phyloP scores from a whole-genome alignment of 2,888 invertebrate species.

The Hymenopus coronatus region DNA sequence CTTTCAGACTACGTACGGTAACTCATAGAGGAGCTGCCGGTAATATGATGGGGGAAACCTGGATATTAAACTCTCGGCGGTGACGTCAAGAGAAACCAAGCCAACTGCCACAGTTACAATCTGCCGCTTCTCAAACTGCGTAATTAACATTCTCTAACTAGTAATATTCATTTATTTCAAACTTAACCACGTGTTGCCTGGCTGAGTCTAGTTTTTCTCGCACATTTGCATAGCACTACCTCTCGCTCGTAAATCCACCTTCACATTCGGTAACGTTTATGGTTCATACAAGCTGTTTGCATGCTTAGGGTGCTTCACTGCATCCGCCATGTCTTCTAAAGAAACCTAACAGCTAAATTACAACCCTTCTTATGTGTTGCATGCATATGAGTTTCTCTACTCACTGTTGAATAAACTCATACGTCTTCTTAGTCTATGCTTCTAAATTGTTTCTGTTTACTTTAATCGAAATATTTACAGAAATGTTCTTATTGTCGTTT shows the following conservation, averaged over 20 bases:
- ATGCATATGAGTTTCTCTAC: too few relatives aligned
- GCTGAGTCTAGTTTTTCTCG: neutral
- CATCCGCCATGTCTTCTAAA: too few relatives aligned
- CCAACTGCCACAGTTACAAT: neutral
- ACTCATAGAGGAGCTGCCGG: neutral
- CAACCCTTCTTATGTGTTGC: too few relatives aligned
- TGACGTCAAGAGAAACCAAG: neutral
- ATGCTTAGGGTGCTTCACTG: too few relatives aligned
- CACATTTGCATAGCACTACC: neutral
- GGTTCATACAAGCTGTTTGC: too few relatives aligned
- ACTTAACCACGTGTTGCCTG: neutral
- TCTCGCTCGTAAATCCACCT: neutral
- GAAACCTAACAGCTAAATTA: too few relatives aligned
- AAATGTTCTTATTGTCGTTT: too few relatives aligned
- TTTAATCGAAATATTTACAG: too few relatives aligned
- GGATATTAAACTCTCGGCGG: neutral
- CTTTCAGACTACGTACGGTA: neutral
- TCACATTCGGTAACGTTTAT: neutral
- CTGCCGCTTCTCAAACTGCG: too few relatives aligned
- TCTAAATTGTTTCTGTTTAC: too few relatives aligned
- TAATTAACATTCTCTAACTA: neutral
- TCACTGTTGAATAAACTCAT: too few relatives aligned
- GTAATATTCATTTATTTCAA: neutral
- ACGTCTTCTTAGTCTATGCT: too few relatives aligned
- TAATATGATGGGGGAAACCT: neutral